A percentile compares a stretch with the other conserved stretches of the same genome.
phyloP scores from a whole-genome alignment of 2,888 invertebrate genomes.

The Timandra comae region DNA sequence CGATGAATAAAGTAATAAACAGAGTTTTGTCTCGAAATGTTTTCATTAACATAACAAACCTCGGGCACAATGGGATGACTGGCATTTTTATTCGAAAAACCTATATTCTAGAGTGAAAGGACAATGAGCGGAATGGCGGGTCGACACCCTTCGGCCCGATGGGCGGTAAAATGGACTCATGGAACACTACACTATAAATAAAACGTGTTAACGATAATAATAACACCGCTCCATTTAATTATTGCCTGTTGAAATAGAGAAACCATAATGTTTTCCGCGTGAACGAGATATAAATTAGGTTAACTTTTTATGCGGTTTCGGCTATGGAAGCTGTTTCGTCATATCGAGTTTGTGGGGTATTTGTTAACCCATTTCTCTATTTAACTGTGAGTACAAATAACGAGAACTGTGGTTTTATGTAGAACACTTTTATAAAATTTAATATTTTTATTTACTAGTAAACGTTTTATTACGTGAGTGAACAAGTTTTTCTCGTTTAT shows the following conservation, averaged over 20 bases:
- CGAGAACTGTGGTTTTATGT: too few species aligned
- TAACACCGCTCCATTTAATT: constrained; percentile 51
- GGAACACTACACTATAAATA: constrained; percentile 51
- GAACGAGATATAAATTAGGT: constrained; percentile 19
- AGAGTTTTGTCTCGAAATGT: too few species aligned
- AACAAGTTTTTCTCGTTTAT: too few species aligned
- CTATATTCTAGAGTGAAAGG: constrained; percentile 25
- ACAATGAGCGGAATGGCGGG: constrained; percentile 42
- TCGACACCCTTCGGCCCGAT: constrained; percentile 51
- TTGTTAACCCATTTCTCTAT: too few species aligned
- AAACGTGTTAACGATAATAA: constrained; percentile 55
- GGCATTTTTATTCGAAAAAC: constrained; percentile 25
- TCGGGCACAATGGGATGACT: constrained; percentile 11
- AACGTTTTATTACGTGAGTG: too few species aligned
- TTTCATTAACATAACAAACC: background rate
- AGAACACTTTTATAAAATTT: too few species aligned
- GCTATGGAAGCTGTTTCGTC: constrained; percentile 12
- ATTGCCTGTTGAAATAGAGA: constrained; percentile 43
- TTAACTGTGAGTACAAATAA: too few species aligned
- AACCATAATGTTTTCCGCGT: constrained; percentile 19
- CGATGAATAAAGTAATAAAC: too few species aligned
- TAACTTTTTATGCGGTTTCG: constrained; percentile 18
- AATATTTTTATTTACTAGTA: too few species aligned
- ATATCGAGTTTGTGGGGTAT: too few species aligned
- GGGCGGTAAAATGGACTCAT: constrained; percentile 60